These are phyloP conservation scores for Burhinus bistriatus DNA, from an alignment of 2,113 vertebrate species.

Conservation along the genomic window DNA sequence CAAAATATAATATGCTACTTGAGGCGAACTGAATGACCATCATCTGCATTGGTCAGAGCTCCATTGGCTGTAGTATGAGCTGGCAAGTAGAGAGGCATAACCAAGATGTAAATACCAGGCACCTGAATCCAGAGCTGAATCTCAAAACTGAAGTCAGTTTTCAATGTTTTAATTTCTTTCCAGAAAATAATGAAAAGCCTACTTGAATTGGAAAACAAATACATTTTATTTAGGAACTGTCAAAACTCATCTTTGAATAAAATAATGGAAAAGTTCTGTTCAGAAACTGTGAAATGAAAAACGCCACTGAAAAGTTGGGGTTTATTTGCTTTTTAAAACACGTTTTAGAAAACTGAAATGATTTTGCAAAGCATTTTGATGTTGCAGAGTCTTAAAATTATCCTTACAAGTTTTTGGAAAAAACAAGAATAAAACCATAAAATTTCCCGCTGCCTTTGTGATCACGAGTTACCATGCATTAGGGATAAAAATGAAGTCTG, in stretches of 20 bases:
- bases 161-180: background rate
- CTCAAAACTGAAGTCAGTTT: background rate
- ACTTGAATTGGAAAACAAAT: background rate
- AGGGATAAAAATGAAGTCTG: background rate
- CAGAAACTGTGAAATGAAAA: background rate
- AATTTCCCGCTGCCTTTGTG: background rate
- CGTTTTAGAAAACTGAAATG: background rate
- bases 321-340: background rate
- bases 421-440: background rate
- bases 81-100: background rate
- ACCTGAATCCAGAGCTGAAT: background rate
- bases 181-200: background rate
- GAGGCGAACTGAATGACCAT: background rate
- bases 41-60: background rate
- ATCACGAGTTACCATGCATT: background rate
- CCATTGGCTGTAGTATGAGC: background rate
- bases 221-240: background rate
- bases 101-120: background rate
- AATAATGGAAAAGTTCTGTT: background rate
- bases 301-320: background rate
- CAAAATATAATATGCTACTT: background rate
- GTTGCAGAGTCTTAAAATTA: background rate
- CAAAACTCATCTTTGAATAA: background rate
- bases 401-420: background rate
- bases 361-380: background rate